These are phyloP conservation scores for Chirona hameri DNA, from an alignment of 2,888 invertebrate genomes.

Conservation along the genomic window DNA sequence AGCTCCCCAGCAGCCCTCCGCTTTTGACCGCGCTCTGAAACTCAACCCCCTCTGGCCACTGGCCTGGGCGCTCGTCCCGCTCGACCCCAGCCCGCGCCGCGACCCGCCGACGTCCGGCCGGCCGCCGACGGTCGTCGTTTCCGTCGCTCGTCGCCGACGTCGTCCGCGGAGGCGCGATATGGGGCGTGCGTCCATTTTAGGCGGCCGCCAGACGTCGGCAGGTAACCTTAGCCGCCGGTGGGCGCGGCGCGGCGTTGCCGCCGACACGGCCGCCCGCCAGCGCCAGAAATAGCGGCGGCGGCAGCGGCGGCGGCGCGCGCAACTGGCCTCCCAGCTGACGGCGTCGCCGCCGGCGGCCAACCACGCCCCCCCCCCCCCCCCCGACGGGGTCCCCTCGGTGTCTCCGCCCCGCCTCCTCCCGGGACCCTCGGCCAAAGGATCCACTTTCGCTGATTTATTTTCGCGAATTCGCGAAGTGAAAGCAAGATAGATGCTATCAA, in stretches of 20 bases:
- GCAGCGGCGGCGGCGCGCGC: not conserved
- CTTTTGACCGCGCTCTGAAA: no score
- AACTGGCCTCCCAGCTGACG: not conserved
- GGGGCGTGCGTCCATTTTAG: conserved; percentile 10
- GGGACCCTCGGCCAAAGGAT: not conserved
- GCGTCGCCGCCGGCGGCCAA: not conserved
- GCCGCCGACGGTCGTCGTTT: not conserved
- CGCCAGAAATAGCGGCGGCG: conserved; percentile 9
- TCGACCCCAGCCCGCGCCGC: no score
- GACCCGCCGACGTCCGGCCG: not conserved
- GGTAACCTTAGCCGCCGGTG: conserved; percentile 12
- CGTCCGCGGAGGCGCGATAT: not conserved
- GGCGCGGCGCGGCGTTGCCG: not conserved
- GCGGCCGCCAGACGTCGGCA: not conserved
- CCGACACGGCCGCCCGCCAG: not conserved
- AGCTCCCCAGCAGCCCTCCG: no score
- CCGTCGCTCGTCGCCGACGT: not conserved
- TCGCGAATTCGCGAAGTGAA: no score
- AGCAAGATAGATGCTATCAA: not conserved
- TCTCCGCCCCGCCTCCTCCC: not conserved
- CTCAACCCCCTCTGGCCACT: no score
- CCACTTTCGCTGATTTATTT: not conserved
- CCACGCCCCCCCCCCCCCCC: not conserved
- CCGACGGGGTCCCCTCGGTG: not conserved
- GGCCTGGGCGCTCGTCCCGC: no score